phyloP scores from a whole-genome alignment of 2,888 invertebrate species.

The Parelbella ahira region DNA sequence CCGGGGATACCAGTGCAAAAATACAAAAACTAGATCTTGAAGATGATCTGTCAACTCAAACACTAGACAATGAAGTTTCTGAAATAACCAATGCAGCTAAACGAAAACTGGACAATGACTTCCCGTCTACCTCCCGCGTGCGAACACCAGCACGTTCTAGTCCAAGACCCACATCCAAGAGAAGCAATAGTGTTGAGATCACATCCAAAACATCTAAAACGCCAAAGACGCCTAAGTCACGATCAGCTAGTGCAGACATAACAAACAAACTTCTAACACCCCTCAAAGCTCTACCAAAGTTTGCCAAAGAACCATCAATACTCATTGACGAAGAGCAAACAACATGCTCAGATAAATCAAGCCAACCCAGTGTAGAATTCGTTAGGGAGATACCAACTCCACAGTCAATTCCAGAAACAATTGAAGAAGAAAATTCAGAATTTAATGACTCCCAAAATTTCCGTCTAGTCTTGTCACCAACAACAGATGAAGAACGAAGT shows the following conservation, averaged over 20 bases:
- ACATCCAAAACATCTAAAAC: conserved; percentile 44
- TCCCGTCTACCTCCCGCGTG: conserved; percentile 56
- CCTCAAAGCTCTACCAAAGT: conserved; percentile 37
- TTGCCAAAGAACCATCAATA: conserved; percentile 34
- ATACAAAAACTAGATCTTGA: conserved; percentile 57
- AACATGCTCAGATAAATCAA: conserved; percentile 39
- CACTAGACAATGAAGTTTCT: conserved; percentile 63
- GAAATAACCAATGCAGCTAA: conserved; percentile 50
- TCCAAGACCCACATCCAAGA: conserved; percentile 54
- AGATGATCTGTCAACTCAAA: conserved; percentile 48
- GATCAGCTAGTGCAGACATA: conserved; percentile 63
- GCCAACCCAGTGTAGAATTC: conserved; percentile 50
- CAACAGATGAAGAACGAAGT: conserved; percentile 40
- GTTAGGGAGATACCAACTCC: conserved; percentile 48
- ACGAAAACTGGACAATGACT: conserved; percentile 43
- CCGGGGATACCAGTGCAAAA: conserved; percentile 47
- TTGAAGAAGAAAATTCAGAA: conserved; percentile 51
- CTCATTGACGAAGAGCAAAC: conserved; percentile 32
- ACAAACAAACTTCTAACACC: conserved; percentile 52
- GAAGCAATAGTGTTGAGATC: conserved; percentile 64
- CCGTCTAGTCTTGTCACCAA: conserved; percentile 58
- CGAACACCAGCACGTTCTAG: conserved; percentile 56
- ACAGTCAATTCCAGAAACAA: conserved; percentile 47
- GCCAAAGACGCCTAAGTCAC: conserved; percentile 58
- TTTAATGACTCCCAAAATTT: conserved; percentile 68